Conservation (phyloP, 2,888 invertebrate species). For the Melinaea marsaeus region DNA sequence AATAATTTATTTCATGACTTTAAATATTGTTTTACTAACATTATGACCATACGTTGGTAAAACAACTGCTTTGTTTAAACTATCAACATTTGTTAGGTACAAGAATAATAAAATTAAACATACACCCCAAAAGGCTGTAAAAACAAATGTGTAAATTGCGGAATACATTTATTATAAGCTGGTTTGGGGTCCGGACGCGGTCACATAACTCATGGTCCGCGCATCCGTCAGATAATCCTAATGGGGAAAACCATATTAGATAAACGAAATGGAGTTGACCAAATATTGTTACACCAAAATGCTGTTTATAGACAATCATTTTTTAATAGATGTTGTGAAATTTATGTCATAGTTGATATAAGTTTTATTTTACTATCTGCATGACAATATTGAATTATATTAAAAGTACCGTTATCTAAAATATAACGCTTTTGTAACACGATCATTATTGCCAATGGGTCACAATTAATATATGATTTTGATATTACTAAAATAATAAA, state of each 20-base stretch:
- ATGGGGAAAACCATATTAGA: slow-evolving; percentile 10
- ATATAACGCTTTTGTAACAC: too few species aligned
- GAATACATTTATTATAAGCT: slow-evolving; percentile 12
- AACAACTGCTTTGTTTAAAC: too few species aligned
- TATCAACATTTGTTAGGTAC: too few species aligned
- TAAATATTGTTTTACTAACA: too few species aligned
- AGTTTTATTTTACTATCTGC: too few species aligned
- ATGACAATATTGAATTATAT: too few species aligned
- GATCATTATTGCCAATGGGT: neutral
- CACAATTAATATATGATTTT: neutral
- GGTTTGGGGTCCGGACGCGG: slow-evolving; percentile 12
- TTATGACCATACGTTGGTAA: too few species aligned
- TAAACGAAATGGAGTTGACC: slow-evolving; percentile 3
- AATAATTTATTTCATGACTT: too few species aligned
- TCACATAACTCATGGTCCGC: slow-evolving; percentile 11
- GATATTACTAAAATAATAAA: too few species aligned
- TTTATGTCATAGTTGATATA: too few species aligned
- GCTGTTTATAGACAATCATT: neutral
- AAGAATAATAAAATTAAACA: neutral
- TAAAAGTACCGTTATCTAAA: too few species aligned
- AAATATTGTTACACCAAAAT: slow-evolving; percentile 1
- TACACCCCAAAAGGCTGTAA: neutral
- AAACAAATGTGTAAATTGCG: slow-evolving; percentile 7
- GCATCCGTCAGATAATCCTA: slow-evolving; percentile 13
- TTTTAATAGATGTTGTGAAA: too few species aligned